Percentiles rank a stretch among this genome's conserved stretches.
These are phyloP conservation scores for Vesta saturnalis DNA, from an alignment of 2,888 invertebrate species.

Conservation along the genomic window DNA sequence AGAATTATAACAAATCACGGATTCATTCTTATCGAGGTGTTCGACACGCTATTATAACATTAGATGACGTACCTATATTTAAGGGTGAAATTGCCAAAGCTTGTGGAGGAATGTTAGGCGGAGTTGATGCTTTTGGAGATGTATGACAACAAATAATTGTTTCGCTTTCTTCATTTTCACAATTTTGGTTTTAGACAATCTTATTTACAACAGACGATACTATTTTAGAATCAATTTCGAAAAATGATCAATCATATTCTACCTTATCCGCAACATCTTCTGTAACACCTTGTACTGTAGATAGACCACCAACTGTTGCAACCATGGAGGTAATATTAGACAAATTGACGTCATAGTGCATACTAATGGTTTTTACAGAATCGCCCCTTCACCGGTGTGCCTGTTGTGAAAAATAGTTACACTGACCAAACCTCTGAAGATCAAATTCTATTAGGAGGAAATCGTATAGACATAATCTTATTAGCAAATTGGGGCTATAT, in stretches of 20 bases:
- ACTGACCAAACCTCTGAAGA: constrained; percentile 32
- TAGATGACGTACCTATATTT: constrained; percentile 78
- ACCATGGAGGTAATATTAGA: constrained; percentile 20
- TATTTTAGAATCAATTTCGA: constrained; percentile 72
- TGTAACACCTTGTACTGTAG: constrained; percentile 54
- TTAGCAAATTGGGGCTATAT: constrained; percentile 73
- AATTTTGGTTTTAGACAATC: constrained; percentile 78
- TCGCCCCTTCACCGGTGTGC: constrained; percentile 41
- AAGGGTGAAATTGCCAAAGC: constrained; percentile 84
- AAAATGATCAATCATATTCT: constrained; percentile 64
- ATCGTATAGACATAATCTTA: constrained; percentile 65
- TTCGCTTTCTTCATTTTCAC: constrained; percentile 4
- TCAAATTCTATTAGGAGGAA: constrained; percentile 54
- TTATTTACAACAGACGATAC: constrained; percentile 81
- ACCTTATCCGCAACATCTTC: constrained; percentile 53
- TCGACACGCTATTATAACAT: constrained; percentile 72
- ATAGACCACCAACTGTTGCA: constrained; percentile 67
- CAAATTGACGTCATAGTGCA: background rate
- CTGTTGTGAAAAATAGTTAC: background rate
- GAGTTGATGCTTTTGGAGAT: constrained; percentile 76
- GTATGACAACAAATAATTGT: constrained; percentile 61
- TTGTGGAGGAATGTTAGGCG: constrained; percentile 77
- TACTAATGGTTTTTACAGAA: constrained; percentile 16
- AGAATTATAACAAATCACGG: constrained; percentile 91
- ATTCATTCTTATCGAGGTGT: constrained; percentile 85